Percentiles rank a stretch among this genome's conserved stretches.
Evolutionary conservation across 2,797 vertebrate genomes (phyloP).

Genomic region (Triplophysa yarkandensis): DNA sequence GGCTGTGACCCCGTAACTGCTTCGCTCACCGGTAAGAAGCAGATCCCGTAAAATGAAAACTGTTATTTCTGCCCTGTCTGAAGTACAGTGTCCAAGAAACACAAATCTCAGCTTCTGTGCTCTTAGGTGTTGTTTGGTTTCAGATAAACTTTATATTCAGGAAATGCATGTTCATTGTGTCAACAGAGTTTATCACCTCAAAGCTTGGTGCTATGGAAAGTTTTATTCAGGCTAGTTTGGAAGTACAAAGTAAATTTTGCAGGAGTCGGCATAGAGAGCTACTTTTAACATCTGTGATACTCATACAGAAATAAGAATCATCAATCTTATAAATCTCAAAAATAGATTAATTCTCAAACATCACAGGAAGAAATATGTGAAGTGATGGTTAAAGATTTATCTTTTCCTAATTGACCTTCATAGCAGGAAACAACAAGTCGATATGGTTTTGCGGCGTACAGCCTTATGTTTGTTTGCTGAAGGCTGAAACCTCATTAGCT

Average conservation of each 20-base stretch:
- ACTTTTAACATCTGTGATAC: too few relatives aligned
- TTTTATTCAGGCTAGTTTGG: conserved; percentile 1
- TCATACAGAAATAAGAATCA: too few relatives aligned
- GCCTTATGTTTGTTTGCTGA: not conserved
- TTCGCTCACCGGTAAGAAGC: conserved; percentile 41
- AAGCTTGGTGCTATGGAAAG: not conserved
- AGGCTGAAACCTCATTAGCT: not conserved
- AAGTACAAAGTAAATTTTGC: not conserved
- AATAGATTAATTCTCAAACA: not conserved
- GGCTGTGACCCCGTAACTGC: conserved; percentile 39
- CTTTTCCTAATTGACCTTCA: not conserved
- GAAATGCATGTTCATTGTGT: not conserved
- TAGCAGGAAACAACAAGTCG: not conserved
- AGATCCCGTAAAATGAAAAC: conserved; percentile 53
- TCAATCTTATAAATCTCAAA: not conserved
- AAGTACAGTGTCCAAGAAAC: conserved; percentile 39
- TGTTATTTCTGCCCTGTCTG: conserved; percentile 47
- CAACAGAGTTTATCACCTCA: not conserved
- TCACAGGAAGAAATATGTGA: not conserved
- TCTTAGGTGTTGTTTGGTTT: conserved; percentile 23
- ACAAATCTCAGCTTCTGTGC: conserved; percentile 35
- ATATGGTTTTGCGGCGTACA: not conserved
- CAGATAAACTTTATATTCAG: conserved; percentile 13
- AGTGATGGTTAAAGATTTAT: not conserved
- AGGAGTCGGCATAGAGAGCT: not conserved